Evolutionary conservation across 2,113 vertebrate species (phyloP), one percentile per base, ranked within the genome.

Genomic region (Cynoglossus semilaevis): DNA sequence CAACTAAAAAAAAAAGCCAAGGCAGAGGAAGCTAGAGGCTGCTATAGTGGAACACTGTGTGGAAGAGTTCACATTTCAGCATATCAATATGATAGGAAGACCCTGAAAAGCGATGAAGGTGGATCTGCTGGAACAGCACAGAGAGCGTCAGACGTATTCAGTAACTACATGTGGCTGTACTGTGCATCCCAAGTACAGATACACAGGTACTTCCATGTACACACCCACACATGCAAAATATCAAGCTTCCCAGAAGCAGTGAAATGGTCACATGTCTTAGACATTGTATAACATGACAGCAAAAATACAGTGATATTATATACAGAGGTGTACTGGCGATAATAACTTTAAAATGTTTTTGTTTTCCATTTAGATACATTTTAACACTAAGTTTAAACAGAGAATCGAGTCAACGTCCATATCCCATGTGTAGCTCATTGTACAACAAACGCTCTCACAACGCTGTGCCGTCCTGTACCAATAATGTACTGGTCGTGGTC

Each of bases 231-330:
- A 71, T 62, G 85, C 91, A 85, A 87, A 90, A 58, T 48, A 67
- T 85, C 74, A 78, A 54, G 94, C 96, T 97, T 98, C 95, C 90
- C 88, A 92, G 96, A 96, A 96, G 94, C 94, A 90, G 90, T 94
- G 94, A 93, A 94, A 95, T 96, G 93, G 84, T 87, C 73, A 91
- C 87, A 88, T 91, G 93, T 91, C 87, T 85, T 92, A 90, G 90
- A 92, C 93, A 92, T 93, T 77, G 80, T 91, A 92, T 83, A 87
- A 75, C 66, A 85, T 73, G 77, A 82, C 68, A 70, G 65, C 59
- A 55, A 63, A 70, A 55, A 51, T 72, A 70, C 56, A 57, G 72
- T 67, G 47, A 81, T 64, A 71, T 48, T 60, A 74, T 54, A 84
- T 59, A 82, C 65, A 83, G 67, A 61, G 43, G 74, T 59, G 79